phyloP scores from a whole-genome alignment of 2,113 vertebrate species.

The Aspidoscelis tigris region DNA sequence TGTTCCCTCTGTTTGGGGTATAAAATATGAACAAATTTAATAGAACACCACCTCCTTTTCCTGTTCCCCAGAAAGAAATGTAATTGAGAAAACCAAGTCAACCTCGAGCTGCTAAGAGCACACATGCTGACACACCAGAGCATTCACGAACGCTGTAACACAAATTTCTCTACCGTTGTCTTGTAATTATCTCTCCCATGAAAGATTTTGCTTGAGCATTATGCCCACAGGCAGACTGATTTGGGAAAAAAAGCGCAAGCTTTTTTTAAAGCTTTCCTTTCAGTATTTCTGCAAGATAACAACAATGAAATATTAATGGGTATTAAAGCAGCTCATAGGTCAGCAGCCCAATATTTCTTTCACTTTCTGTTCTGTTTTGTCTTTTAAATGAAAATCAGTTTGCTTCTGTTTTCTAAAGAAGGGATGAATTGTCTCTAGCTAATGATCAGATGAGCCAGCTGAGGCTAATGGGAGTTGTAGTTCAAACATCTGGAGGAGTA shows the following conservation, averaged over 20 bases:
- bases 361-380: slow-evolving; percentile 30
- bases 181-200: slow-evolving; percentile 73
- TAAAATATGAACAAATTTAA: slow-evolving; percentile 44
- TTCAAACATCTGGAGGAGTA: not conserved
- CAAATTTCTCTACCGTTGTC: slow-evolving; percentile 22
- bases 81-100: slow-evolving; percentile 58
- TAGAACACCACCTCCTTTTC: slow-evolving; percentile 29
- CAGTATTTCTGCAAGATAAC: slow-evolving; percentile 44
- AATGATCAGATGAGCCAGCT: not conserved
- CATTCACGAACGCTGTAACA: slow-evolving; percentile 30
- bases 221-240: slow-evolving; percentile 64
- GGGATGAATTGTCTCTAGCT: not conserved
- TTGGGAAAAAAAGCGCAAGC: slow-evolving; percentile 53
- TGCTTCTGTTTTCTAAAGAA: not conserved
- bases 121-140: slow-evolving; percentile 62
- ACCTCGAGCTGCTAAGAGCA: slow-evolving; percentile 50
- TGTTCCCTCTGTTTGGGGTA: not conserved
- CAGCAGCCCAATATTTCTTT: slow-evolving; percentile 47
- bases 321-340: slow-evolving; percentile 51
- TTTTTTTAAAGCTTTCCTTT: slow-evolving; percentile 44
- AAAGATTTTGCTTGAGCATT: slow-evolving; percentile 60
- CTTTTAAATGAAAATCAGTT: slow-evolving; percentile 31
- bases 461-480: not conserved
- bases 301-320: slow-evolving; percentile 60
- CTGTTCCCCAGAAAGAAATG: slow-evolving; percentile 54